Conservation (phyloP, 2,888 invertebrate species). For the Fragum sueziense region DNA sequence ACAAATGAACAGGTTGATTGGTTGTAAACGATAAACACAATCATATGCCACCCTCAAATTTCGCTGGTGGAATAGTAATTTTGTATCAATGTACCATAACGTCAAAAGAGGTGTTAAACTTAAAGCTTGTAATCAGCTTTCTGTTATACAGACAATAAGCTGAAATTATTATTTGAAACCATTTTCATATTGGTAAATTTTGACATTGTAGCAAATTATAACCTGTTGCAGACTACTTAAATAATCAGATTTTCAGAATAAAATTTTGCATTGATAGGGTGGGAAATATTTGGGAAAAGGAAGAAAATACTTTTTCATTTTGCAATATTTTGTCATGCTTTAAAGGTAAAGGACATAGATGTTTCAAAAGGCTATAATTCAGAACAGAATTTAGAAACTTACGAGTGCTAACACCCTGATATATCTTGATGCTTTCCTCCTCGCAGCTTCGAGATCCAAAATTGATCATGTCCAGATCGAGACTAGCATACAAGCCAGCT, state of each 20-base stretch:
- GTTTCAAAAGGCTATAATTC: neutral
- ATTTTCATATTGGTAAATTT: neutral
- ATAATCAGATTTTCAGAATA: neutral
- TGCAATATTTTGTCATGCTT: neutral
- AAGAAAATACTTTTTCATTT: neutral
- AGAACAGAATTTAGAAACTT: constrained; percentile 22
- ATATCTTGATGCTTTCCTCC: constrained; percentile 47
- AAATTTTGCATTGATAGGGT: neutral
- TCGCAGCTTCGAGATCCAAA: constrained; percentile 43
- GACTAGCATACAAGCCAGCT: constrained; percentile 23
- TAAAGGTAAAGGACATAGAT: neutral
- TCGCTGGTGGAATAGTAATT: too few species aligned
- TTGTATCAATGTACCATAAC: neutral
- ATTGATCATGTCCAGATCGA: constrained; percentile 33
- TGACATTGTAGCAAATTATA: neutral
- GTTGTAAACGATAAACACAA: too few species aligned
- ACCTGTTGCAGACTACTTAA: neutral
- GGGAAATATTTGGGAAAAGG: neutral
- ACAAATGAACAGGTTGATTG: too few species aligned
- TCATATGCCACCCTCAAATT: too few species aligned
- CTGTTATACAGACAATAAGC: neutral
- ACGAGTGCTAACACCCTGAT: constrained; percentile 37
- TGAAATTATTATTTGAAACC: neutral
- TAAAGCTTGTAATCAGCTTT: neutral
- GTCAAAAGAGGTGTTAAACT: neutral